Evolutionary conservation across 2,797 vertebrate genomes (phyloP), one percentile per base, ranked within the genome.

Genomic region (Sphenodon punctatus): DNA sequence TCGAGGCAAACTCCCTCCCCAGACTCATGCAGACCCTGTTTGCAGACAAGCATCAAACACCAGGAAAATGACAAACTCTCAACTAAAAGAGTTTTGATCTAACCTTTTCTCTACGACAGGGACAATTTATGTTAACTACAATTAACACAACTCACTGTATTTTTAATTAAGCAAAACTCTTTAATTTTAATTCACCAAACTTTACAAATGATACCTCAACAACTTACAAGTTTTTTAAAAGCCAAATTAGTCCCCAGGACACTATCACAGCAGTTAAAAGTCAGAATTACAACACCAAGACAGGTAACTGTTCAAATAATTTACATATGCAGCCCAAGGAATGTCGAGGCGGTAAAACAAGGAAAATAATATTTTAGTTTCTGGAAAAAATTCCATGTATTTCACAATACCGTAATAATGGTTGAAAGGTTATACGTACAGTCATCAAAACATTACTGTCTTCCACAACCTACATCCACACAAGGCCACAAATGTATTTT

Each of bases 1-100:
- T 8, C 63, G 4, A 22, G 6, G 53, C 4, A 67, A 0, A 0
- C 0, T 14, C 60, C 20, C 38, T 1, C 1, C 5, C 0, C 8
- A 46, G 7, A 32, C 16, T 43, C 67, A 78, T 25, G 13, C 30
- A 75, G 66, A 81, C 61, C 3, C 5, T 32, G 16, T 65, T 79
- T 32, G 41, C n/a, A 67, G 51, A 43, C 4, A 67, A 56, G 80
- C 1, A 32, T 19, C 20, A 7, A 2, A 20, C 25, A 58, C 36
- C 63, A 63, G 48, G 25, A 88, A 70, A 59, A 88, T 36, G 6
- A 30, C 5, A 80, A 51, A 49, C 68, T 2, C 46, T 49, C 27
- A 73, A 69, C 41, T 45, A 12, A 70, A 1, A 4, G 73, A 48
- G 7, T 38, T 65, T 19, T 67, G 74, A 75, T 74, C 7, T 60